Base-by-base conservation (phyloP, 1,140 invertebrate species). In the Drosophila willistoni region DNA sequence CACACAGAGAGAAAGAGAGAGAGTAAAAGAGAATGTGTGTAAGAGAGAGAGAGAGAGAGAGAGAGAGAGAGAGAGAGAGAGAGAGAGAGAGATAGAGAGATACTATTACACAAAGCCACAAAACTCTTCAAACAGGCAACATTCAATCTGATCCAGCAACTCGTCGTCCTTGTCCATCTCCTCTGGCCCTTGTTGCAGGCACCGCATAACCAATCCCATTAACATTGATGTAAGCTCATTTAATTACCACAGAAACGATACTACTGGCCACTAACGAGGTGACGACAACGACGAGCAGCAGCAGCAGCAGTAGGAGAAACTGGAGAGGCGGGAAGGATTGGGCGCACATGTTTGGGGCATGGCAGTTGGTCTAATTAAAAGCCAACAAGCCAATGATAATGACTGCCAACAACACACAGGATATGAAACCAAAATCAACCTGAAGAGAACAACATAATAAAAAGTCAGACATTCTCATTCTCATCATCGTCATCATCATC, bases 311-410 rank as follows among this genome's bases (percentile, higher is more conserved):
- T 7, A 47, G 14, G 0, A 47, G 44, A 22, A 51, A 22, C 36
- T 13, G 12, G 36, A 39, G 36, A 39, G n/a, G 10, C 3, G 36
- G 10, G 36, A 3, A 7, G 17, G 17, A 19, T 10, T 1, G 44
- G 17, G 17, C 12, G 34, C 34, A 36, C 36, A 39, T 22, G 6
- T 51, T 29, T 51, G 9, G 17, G 17, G 44, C 19, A 51, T 22
- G 44, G 14, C 34, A 36, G 56, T 39, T 64, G 67, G 76, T 83
- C 80, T 83, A 79, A 83, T 83, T 83, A 83, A 83, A 83, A 73
- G 76, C 76, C 77, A 79, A 83, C 81, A 68, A 67, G 68, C 47
- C 41, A 75, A 62, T 56, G 71, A 75, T 68, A 75, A 77, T 65
- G 60, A 41, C 60, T 42, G 68, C 65, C 79, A 61, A 22, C 47